A percentile compares a stretch with the other conserved stretches of the same genome.
phyloP scores from a whole-genome alignment of 2,113 vertebrate genomes.

The Chaenocephalus aceratus region DNA sequence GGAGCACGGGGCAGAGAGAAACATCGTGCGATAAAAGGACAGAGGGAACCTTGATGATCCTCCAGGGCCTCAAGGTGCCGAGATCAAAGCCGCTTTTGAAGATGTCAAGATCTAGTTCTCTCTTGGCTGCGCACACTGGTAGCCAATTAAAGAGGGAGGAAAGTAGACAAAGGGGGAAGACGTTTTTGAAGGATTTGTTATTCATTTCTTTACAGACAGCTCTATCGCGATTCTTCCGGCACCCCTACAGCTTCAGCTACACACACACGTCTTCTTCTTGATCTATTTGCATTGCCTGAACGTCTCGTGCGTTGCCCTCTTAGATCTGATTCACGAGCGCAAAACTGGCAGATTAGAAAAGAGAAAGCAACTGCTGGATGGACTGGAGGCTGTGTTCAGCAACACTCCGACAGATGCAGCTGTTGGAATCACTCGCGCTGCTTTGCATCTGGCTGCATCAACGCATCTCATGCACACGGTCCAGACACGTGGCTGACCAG shows the following conservation, averaged over 20 bases:
- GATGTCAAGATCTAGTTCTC: slow-evolving; percentile 58
- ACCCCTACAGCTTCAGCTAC: slow-evolving; percentile 26
- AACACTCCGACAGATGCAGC: background rate
- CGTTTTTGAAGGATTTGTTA: slow-evolving; percentile 32
- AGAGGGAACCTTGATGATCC: slow-evolving; percentile 70
- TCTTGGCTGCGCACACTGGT: background rate
- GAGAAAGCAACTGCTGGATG: background rate
- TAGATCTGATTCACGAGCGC: slow-evolving; percentile 6
- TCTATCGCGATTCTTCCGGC: slow-evolving; percentile 26
- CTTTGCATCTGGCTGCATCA: slow-evolving; percentile 65
- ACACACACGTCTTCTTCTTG: background rate
- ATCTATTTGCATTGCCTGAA: slow-evolving; percentile 28
- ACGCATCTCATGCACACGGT: slow-evolving; percentile 11
- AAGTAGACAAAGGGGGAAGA: slow-evolving; percentile 32
- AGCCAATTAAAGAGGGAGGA: slow-evolving; percentile 52
- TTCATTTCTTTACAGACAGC: slow-evolving; percentile 34
- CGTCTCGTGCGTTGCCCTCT: slow-evolving; percentile 8
- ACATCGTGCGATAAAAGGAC: slow-evolving; percentile 58
- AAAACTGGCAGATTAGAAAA: slow-evolving; percentile 22
- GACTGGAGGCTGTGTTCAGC: slow-evolving; percentile 3
- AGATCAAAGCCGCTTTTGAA: slow-evolving; percentile 70
- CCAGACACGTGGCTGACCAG: slow-evolving; percentile 45
- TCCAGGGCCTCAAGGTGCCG: slow-evolving; percentile 62
- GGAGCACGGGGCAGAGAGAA: slow-evolving; percentile 37
- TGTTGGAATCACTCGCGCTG: slow-evolving; percentile 27